These are phyloP conservation scores for Diabrotica virgifera DNA, from an alignment of 1,140 invertebrate species.

Conservation along the genomic window DNA sequence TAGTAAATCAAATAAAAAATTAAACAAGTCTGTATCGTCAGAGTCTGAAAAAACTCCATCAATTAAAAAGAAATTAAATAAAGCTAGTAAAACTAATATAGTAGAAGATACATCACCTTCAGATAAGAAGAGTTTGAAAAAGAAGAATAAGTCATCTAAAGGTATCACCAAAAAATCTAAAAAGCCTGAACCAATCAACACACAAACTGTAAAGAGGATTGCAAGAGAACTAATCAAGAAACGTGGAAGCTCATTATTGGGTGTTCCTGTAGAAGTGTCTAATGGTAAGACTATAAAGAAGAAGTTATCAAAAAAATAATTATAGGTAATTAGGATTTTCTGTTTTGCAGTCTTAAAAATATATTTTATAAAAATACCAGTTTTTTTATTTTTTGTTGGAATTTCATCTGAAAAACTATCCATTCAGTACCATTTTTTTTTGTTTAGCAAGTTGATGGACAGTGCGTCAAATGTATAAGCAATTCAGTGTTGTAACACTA, in stretches of 20 bases:
- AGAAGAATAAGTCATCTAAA: neutral
- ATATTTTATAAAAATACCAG: no score
- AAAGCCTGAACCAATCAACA: constrained; percentile 12
- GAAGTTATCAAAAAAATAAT: neutral
- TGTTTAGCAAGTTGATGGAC: no score
- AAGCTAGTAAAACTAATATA: neutral
- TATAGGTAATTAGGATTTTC: neutral
- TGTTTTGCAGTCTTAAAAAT: no score
- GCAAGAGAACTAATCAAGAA: constrained; percentile 24
- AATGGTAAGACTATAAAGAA: constrained; percentile 8
- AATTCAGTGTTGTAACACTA: no score
- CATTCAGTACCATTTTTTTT: no score
- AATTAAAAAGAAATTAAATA: neutral
- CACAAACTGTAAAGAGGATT: constrained; percentile 21
- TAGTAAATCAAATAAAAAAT: no score
- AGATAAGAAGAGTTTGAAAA: neutral
- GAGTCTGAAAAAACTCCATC: no score
- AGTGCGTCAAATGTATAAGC: no score
- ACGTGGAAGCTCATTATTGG: constrained; percentile 19
- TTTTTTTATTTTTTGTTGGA: no score
- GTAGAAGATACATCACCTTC: no score
- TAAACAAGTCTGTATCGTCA: no score
- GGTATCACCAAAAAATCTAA: constrained; percentile 19
- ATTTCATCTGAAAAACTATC: no score
- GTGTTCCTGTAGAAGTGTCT: neutral